Conservation (phyloP, 37 sponge, comb jelly and placozoan genomes). For the Crambe crambe region DNA sequence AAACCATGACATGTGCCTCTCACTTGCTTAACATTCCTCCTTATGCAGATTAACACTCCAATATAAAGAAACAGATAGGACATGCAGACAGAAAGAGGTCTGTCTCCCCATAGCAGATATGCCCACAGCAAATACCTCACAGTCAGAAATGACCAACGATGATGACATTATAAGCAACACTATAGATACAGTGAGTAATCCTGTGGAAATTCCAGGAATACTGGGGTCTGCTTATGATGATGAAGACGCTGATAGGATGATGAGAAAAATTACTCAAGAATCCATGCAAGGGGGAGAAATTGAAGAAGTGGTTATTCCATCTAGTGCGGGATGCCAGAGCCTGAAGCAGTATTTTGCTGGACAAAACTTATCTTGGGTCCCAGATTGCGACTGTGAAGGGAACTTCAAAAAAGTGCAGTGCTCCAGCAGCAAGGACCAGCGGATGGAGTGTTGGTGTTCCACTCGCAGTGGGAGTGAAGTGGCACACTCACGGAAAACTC, state of each 20-base stretch:
- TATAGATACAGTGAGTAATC: background rate
- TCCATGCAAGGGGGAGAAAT: no score
- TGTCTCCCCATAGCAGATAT: background rate
- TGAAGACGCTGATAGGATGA: background rate
- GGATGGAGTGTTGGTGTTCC: conserved; percentile 16
- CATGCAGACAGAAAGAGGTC: background rate
- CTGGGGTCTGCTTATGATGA: background rate
- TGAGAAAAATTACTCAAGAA: no score
- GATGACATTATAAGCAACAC: background rate
- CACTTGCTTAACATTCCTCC: no score
- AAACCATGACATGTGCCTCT: no score
- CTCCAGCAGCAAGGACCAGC: background rate
- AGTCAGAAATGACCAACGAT: background rate
- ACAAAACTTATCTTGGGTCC: background rate
- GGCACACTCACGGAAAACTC: background rate
- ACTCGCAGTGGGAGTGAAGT: background rate
- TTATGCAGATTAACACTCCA: background rate
- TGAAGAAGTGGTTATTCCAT: background rate
- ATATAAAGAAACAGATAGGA: background rate
- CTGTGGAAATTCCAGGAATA: background rate
- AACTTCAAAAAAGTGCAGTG: conserved; percentile 16
- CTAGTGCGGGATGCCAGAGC: background rate
- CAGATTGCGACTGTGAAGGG: conserved; percentile 10
- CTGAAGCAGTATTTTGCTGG: background rate
- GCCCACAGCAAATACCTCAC: background rate